Conservation (phyloP, 1,140 invertebrate genomes). For the Aphaenogaster floridana region DNA sequence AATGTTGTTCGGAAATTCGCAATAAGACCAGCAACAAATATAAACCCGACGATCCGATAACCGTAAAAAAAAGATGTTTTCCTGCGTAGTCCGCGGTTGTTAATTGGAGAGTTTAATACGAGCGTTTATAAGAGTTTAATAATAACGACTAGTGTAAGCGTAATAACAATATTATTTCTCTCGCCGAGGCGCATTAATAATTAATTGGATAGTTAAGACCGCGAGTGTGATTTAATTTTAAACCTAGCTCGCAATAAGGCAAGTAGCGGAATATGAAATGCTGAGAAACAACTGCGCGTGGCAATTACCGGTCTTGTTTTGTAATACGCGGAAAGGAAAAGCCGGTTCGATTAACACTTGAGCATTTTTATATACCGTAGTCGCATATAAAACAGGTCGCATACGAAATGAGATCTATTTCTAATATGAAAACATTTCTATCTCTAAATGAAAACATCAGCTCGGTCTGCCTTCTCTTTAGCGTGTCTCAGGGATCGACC, state of each 20-base stretch:
- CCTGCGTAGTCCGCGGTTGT: background rate
- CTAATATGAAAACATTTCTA: background rate
- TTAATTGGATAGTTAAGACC: slow-evolving; percentile 9
- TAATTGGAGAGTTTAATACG: slow-evolving; percentile 14
- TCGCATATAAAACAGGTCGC: background rate
- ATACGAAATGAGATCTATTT: slow-evolving; percentile 7
- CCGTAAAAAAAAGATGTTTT: background rate
- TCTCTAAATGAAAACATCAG: background rate
- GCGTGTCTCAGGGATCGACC: background rate
- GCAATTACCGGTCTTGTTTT: background rate
- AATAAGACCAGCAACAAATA: background rate
- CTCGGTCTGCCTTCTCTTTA: background rate
- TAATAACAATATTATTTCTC: slow-evolving; percentile 8
- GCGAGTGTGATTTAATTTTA: background rate
- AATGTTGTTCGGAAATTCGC: background rate
- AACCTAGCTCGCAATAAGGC: background rate
- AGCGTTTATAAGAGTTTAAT: background rate
- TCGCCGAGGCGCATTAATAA: background rate
- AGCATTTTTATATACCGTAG: background rate
- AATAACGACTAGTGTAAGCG: background rate
- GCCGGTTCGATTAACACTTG: background rate
- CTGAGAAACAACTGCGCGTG: background rate
- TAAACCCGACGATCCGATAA: background rate
- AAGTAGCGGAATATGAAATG: slow-evolving; percentile 1
- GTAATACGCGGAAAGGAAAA: slow-evolving; percentile 15